Evolutionary conservation across 1,140 invertebrate species (phyloP), one percentile per base, ranked within the genome.

Genomic region (Pristionchus pacificus): DNA sequence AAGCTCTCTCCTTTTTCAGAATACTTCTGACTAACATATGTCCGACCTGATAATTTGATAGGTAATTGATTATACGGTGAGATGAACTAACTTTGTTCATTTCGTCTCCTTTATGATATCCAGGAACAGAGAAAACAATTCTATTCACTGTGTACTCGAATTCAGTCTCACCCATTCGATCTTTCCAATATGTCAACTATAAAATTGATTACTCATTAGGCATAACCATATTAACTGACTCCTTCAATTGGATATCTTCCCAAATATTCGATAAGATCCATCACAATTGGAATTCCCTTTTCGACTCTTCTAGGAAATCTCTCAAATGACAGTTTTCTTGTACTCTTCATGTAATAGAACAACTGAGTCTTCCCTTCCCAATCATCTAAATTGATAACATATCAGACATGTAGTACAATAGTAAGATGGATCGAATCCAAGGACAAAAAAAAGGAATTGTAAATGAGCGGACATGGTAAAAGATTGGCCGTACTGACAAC

Each of bases 251-350:
- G n/a, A n/a, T n/a, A n/a, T n/a, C n/a, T n/a, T n/a, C n/a, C n/a
- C n/a, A n/a, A n/a, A 25, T 71, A 71, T 15, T 71, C 49, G n/a
- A 71, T n/a, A 6, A 71, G 60, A n/a, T n/a, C n/a, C n/a, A n/a
- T n/a, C n/a, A n/a, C n/a, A n/a, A n/a, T n/a, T n/a, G n/a, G n/a
- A n/a, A n/a, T n/a, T n/a, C n/a, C n/a, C n/a, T n/a, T n/a, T n/a
- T n/a, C n/a, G n/a, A n/a, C n/a, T n/a, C n/a, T n/a, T n/a, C n/a
- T n/a, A n/a, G n/a, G n/a, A n/a, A n/a, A n/a, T n/a, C n/a, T n/a
- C n/a, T n/a, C n/a, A n/a, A n/a, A n/a, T n/a, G n/a, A n/a, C n/a
- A n/a, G n/a, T n/a, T n/a, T n/a, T n/a, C n/a, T n/a, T n/a, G n/a
- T n/a, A n/a, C n/a, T 58, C 19, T 28, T 68, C 28, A 27, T 68